Evolutionary conservation across 37 sponge, comb jelly and placozoan species (phyloP).

Genomic region (Halisarca cf. caerulea): DNA sequence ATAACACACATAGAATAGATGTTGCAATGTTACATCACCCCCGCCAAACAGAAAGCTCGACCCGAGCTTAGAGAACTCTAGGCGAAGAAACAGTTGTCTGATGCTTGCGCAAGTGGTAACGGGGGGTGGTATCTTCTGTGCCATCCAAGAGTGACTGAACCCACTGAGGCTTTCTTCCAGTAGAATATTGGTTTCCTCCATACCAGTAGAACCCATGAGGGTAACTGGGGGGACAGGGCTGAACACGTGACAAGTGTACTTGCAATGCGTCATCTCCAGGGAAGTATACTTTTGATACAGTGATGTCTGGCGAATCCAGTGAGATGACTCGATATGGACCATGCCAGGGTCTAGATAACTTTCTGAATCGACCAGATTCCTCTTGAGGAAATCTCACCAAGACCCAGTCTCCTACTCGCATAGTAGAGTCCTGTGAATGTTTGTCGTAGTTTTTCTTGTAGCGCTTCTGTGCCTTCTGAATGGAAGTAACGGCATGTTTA

Average conservation of each 20-base stretch:
- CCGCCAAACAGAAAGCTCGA: not conserved
- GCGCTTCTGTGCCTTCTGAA: not conserved
- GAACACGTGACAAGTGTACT: conserved; percentile 1
- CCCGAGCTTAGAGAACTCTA: not conserved
- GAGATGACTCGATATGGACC: conserved; percentile 6
- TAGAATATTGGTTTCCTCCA: not conserved
- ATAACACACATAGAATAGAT: too few species aligned
- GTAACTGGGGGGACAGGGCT: not conserved
- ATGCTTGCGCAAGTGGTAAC: not conserved
- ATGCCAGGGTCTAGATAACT: conserved; percentile 32
- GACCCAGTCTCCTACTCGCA: conserved; percentile 27
- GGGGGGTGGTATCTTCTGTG: not conserved
- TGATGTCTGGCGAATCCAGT: not conserved
- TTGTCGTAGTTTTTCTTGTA: conserved; percentile 2
- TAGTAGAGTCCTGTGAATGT: not conserved
- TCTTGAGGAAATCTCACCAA: conserved; percentile 32
- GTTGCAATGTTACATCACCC: conserved; percentile 15
- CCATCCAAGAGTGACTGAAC: conserved; percentile 1
- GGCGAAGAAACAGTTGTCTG: not conserved
- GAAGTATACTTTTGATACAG: conserved; percentile 13
- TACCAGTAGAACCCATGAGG: conserved; percentile 32
- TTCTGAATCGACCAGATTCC: conserved; percentile 23
- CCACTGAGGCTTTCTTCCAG: not conserved
- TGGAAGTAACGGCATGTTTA: not conserved
- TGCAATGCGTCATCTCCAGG: conserved; percentile 11